Conservation (phyloP, 1,140 invertebrate genomes). For the Chlorops oryzae region DNA sequence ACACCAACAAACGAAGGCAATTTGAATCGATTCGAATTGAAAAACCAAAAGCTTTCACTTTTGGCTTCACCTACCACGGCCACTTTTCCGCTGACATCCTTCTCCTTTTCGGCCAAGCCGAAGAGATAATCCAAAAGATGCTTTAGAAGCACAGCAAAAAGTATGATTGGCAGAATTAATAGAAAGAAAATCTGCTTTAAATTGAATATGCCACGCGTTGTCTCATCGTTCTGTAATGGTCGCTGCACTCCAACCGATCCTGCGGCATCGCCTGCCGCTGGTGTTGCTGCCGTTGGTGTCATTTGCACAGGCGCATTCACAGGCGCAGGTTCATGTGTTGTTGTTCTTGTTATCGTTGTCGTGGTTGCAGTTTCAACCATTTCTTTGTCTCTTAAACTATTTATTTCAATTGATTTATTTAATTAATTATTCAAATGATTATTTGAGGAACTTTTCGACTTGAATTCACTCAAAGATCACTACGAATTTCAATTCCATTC, state of each 20-base stretch:
- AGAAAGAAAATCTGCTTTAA: slow-evolving; percentile 35
- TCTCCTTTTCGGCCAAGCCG: slow-evolving; percentile 32
- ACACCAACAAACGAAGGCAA: too few relatives aligned
- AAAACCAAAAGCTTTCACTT: background rate
- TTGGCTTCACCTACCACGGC: slow-evolving; percentile 40
- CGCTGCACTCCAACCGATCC: slow-evolving; percentile 8
- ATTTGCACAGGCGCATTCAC: slow-evolving; percentile 1
- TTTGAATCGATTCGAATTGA: too few relatives aligned
- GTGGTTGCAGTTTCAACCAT: slow-evolving; percentile 42
- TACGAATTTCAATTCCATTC: too few relatives aligned
- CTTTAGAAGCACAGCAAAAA: slow-evolving; percentile 37
- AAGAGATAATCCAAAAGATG: slow-evolving; percentile 43
- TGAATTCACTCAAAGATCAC: too few relatives aligned
- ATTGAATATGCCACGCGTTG: slow-evolving; percentile 34
- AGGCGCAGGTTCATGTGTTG: background rate
- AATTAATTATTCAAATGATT: too few relatives aligned
- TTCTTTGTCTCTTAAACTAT: too few relatives aligned
- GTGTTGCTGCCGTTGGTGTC: slow-evolving; percentile 7
- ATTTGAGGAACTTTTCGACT: too few relatives aligned
- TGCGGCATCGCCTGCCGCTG: slow-evolving; percentile 10
- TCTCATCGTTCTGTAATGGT: slow-evolving; percentile 33
- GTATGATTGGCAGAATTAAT: slow-evolving; percentile 29
- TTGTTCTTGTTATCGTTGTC: slow-evolving; percentile 21
- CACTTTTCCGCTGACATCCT: slow-evolving; percentile 43
- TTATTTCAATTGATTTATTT: too few relatives aligned